A percentile compares a stretch with the other conserved stretches of the same genome.
Evolutionary conservation across 2,797 vertebrate species (phyloP).

Genomic region (Phataginus tetradactyla): DNA sequence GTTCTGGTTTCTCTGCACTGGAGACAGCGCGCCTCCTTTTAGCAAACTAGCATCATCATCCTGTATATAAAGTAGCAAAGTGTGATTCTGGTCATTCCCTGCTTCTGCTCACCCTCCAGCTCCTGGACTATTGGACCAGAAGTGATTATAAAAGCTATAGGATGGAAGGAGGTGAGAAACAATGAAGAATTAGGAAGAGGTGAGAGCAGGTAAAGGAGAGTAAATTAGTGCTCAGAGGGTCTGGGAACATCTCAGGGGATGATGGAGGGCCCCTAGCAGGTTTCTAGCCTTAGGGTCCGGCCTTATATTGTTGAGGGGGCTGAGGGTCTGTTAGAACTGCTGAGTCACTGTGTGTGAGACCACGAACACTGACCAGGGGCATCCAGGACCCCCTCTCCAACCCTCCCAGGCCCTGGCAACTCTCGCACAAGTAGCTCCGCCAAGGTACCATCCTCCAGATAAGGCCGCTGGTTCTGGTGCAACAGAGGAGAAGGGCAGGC

Average conservation of each 20-base stretch:
- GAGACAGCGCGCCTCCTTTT: neutral
- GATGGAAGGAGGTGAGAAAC: neutral
- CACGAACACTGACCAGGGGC: neutral
- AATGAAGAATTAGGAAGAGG: neutral
- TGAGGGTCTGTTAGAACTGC: neutral
- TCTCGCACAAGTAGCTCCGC: neutral
- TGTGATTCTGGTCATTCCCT: neutral
- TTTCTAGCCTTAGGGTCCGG: neutral
- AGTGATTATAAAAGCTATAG: neutral
- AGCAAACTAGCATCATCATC: neutral
- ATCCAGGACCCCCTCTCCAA: neutral
- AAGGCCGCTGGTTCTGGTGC: neutral
- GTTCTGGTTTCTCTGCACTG: neutral
- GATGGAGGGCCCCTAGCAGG: neutral
- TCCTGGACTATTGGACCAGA: neutral
- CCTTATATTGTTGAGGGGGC: neutral
- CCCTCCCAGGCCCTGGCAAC: neutral
- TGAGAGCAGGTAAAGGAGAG: neutral
- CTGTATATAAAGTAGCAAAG: neutral
- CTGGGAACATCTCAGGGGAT: neutral
- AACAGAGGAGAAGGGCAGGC: neutral
- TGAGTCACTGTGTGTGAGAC: neutral
- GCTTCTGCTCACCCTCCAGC: neutral
- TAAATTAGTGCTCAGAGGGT: neutral
- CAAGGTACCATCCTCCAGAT: neutral